A percentile compares a stretch with the other conserved stretches of the same genome.
These are phyloP conservation scores for Cephalotes varians DNA, from an alignment of 2,888 invertebrate genomes.

Conservation along the genomic window DNA sequence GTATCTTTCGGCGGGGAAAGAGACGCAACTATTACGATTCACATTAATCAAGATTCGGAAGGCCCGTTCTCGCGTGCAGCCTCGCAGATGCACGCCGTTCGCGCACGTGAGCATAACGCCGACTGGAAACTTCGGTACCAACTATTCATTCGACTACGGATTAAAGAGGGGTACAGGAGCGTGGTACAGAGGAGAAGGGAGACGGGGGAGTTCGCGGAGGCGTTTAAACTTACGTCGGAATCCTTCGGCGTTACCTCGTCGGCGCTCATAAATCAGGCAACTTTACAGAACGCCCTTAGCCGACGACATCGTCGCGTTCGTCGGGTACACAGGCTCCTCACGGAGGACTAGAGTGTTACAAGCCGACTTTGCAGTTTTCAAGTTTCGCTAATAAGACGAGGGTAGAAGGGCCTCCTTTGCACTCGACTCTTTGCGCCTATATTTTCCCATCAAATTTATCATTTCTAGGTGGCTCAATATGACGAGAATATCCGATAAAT, in stretches of 20 bases:
- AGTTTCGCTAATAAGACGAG: conserved; percentile 68
- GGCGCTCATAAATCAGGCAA: conserved; percentile 80
- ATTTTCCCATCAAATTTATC: conserved; percentile 35
- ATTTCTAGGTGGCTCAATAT: conserved; percentile 3
- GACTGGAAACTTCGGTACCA: conserved; percentile 74
- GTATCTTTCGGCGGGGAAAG: conserved; percentile 22
- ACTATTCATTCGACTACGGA: conserved; percentile 76
- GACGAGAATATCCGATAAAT: background rate
- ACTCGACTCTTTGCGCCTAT: conserved; percentile 17
- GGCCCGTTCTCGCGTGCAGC: conserved; percentile 62
- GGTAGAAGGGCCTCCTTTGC: conserved; percentile 1
- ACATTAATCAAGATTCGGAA: conserved; percentile 76
- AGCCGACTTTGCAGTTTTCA: conserved; percentile 72
- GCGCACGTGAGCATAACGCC: conserved; percentile 67
- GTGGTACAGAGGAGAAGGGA: background rate
- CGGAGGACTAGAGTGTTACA: conserved; percentile 51
- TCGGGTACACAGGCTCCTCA: conserved; percentile 59
- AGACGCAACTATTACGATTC: conserved; percentile 45
- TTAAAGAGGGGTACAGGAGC: background rate
- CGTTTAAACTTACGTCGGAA: conserved; percentile 80
- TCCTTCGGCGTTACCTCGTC: conserved; percentile 76
- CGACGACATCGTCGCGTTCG: conserved; percentile 60
- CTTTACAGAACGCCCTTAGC: conserved; percentile 73
- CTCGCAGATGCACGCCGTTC: conserved; percentile 62
- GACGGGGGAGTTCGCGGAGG: conserved; percentile 62